Evolutionary conservation across 2,113 vertebrate genomes (phyloP).

Genomic region (Tachysurus fulvidraco): DNA sequence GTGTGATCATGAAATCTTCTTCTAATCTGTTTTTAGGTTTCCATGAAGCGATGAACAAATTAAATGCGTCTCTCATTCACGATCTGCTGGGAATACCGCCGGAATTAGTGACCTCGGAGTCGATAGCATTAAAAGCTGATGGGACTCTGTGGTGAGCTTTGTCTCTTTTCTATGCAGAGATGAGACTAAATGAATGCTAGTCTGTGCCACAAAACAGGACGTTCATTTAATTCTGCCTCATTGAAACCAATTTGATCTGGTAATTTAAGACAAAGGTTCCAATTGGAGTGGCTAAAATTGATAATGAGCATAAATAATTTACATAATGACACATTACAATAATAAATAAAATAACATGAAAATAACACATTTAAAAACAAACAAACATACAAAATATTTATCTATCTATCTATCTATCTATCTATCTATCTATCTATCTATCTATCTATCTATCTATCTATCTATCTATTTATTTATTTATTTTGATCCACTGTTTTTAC

Average conservation of each 20-base stretch:
- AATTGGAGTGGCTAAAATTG: neutral
- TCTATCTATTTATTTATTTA: neutral
- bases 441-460: neutral
- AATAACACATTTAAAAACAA: neutral
- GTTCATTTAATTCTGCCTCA: neutral
- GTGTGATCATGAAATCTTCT: neutral
- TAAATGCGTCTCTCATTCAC: conserved; percentile 47
- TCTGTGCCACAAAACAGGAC: conserved; percentile 6
- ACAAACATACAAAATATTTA: too few species aligned
- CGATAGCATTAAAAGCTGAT: conserved; percentile 44
- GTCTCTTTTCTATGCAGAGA: conserved; percentile 30
- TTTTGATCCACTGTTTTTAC: neutral
- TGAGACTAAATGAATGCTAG: conserved; percentile 23
- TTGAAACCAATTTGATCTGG: neutral
- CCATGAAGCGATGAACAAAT: neutral
- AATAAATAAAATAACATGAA: neutral
- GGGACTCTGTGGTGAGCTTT: conserved; percentile 26
- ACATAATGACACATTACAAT: neutral
- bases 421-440: neutral
- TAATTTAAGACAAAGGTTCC: neutral
- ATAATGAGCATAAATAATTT: neutral
- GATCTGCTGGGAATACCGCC: conserved; percentile 40
- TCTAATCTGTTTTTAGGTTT: conserved; percentile 16
- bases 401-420: neutral
- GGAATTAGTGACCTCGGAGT: conserved; percentile 27